Evolutionary conservation across 2,113 vertebrate genomes (phyloP).

Genomic region (Campylorhamphus procurvoides): DNA sequence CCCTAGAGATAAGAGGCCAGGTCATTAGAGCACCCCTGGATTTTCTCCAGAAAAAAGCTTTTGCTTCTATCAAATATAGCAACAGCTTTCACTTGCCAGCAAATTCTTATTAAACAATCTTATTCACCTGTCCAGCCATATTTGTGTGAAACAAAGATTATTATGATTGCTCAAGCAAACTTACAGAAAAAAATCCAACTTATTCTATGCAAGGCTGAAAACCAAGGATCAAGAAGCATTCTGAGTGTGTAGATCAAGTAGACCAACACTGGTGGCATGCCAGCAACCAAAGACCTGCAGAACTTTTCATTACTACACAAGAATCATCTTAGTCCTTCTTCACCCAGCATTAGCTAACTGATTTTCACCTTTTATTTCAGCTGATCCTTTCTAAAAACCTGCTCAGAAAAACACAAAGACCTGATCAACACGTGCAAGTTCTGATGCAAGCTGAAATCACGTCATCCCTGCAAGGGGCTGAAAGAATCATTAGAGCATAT

Average conservation of each 20-base stretch:
- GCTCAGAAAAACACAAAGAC: neutral
- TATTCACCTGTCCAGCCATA: neutral
- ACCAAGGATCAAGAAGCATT: neutral
- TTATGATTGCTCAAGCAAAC: neutral
- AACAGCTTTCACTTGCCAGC: neutral
- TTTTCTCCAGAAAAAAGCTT: neutral
- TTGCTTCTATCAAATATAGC: neutral
- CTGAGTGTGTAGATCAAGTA: neutral
- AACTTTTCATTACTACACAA: neutral
- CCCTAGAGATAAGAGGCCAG: rapidly evolving
- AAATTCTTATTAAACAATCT: neutral
- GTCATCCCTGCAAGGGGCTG: neutral
- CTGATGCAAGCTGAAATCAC: neutral
- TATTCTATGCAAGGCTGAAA: neutral
- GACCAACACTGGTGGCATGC: neutral
- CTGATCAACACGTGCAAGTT: neutral
- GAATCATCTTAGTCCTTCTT: neutral
- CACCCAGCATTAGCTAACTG: neutral
- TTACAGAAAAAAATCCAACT: neutral
- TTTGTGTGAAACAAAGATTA: neutral
- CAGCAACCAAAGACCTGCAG: neutral
- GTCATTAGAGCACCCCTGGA: neutral
- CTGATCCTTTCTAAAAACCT: neutral
- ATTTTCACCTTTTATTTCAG: neutral
- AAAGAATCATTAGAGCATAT: neutral